These are phyloP conservation scores for Platalea minor DNA, from an alignment of 2,797 vertebrate species.

Conservation along the genomic window DNA sequence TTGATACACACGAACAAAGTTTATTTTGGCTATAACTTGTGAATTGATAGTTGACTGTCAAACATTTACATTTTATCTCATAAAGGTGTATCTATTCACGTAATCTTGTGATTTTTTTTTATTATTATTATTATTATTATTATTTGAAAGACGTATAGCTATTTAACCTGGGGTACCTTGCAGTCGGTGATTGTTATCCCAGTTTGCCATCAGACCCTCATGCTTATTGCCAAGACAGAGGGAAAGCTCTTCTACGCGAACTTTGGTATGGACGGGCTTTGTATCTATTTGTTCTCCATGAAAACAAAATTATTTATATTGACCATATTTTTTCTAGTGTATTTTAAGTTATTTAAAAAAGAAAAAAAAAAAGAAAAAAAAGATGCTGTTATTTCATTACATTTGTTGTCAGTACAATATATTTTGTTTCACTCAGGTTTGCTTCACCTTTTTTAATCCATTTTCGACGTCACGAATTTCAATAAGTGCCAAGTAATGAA, in stretches of 20 bases:
- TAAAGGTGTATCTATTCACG: conserved; percentile 88
- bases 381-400: conserved; percentile 78
- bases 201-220: conserved; percentile 62
- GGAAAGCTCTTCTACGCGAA: conserved; percentile 76
- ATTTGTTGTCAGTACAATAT: conserved; percentile 79
- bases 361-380: background rate
- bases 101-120: conserved; percentile 84
- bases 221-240: conserved; percentile 61
- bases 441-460: conserved; percentile 73
- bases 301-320: conserved; percentile 86
- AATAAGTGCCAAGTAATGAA: conserved; percentile 78
- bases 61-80: conserved; percentile 83
- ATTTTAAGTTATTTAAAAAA: conserved; percentile 83
- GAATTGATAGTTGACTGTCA: conserved; percentile 87
- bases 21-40: conserved; percentile 93
- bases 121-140: background rate
- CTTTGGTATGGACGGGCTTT: conserved; percentile 78
- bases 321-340: conserved; percentile 84
- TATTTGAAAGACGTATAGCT: conserved; percentile 75
- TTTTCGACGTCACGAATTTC: conserved; percentile 65
- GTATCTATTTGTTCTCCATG: conserved; percentile 86
- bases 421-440: conserved; percentile 77
- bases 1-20: conserved; percentile 91
- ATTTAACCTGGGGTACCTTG: conserved; percentile 82
- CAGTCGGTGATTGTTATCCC: conserved; percentile 58